Percentiles rank a stretch among this genome's conserved stretches.
Conservation (phyloP, 2,797 vertebrate species). For the Sciurus carolinensis region DNA sequence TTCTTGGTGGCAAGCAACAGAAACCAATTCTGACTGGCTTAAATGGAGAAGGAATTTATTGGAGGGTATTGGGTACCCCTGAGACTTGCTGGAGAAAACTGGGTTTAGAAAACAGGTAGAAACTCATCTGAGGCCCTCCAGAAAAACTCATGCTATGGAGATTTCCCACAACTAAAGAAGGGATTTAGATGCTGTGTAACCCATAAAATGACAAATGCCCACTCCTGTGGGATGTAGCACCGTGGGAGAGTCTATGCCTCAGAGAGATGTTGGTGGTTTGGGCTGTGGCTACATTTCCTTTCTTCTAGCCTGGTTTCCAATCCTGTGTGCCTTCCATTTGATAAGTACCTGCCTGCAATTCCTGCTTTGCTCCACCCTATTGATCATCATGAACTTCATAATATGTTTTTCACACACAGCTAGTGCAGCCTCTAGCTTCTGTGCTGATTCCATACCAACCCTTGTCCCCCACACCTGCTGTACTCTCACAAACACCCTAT, state of each 20-base stretch:
- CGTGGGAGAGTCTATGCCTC: background rate
- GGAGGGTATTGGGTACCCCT: background rate
- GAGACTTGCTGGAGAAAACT: background rate
- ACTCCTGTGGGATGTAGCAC: background rate
- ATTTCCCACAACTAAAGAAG: background rate
- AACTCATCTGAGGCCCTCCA: background rate
- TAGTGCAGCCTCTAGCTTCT: background rate
- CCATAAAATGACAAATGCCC: background rate
- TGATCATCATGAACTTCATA: background rate
- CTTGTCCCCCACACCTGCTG: too few species aligned
- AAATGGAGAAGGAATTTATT: slow-evolving; percentile 37
- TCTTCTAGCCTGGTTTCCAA: background rate
- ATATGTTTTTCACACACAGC: background rate
- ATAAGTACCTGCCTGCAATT: background rate
- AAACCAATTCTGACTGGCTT: slow-evolving; percentile 43
- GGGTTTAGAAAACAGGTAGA: background rate
- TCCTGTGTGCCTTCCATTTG: background rate
- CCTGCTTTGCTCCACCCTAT: background rate
- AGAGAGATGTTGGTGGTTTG: background rate
- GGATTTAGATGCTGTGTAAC: background rate
- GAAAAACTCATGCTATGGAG: background rate
- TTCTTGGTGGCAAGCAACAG: slow-evolving; percentile 50
- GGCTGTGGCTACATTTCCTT: background rate
- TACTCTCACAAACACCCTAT: background rate
- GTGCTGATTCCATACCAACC: background rate